Evolutionary conservation across 2,888 invertebrate species (phyloP).

Genomic region (Drosophila diplacantha): DNA sequence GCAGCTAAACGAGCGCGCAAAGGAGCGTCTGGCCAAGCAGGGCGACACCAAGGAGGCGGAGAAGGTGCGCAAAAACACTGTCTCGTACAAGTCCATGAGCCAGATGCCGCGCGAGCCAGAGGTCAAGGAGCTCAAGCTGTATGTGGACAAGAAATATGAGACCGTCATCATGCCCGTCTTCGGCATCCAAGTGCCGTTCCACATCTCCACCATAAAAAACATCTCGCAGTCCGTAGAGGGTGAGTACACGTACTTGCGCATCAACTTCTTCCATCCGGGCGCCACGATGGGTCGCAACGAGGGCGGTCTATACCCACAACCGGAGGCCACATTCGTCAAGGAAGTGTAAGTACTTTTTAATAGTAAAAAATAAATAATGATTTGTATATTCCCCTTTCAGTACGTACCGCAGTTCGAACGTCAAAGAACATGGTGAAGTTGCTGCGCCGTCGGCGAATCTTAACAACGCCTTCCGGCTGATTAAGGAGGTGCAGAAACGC

Average conservation of each 20-base stretch:
- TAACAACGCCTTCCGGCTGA: constrained; percentile 96
- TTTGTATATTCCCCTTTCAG: constrained; percentile 77
- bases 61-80: constrained; percentile 94
- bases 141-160: constrained; percentile 97
- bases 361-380: too few species aligned
- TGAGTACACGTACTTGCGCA: constrained; percentile 97
- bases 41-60: constrained; percentile 90
- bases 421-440: constrained; percentile 97
- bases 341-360: constrained; percentile 87
- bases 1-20: constrained; percentile 93
- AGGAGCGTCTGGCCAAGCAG: constrained; percentile 93
- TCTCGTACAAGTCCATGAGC: constrained; percentile 94
- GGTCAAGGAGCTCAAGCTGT: constrained; percentile 94
- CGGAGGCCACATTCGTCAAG: constrained; percentile 98
- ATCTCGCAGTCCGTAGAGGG: constrained; percentile 98
- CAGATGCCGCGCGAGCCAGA: constrained; percentile 97
- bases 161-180: constrained; percentile 98
- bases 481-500: constrained; percentile 99
- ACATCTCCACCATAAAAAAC: constrained; percentile 99
- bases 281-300: constrained; percentile 96
- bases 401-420: constrained; percentile 97
- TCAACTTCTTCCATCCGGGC: constrained; percentile 99
- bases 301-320: constrained; percentile 92
- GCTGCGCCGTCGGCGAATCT: constrained; percentile 96
- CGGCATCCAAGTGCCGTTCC: constrained; percentile 97